Conservation (phyloP, 2,113 vertebrate genomes). For the Sterrhoptilus dennistouni region DNA sequence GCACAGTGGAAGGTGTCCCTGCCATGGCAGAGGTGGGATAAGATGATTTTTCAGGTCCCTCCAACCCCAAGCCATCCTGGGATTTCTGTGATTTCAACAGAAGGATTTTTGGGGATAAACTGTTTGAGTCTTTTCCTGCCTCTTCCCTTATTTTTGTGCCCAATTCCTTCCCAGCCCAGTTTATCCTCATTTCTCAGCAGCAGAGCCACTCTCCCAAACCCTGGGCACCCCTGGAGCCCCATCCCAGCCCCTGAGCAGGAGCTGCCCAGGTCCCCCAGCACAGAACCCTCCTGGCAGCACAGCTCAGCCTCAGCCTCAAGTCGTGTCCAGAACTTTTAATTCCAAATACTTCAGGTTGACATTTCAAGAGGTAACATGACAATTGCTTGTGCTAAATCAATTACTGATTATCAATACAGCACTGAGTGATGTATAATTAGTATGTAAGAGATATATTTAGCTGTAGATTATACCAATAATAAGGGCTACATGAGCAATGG, state of each 20-base stretch:
- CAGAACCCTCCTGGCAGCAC: background rate
- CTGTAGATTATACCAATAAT: constrained; percentile 68
- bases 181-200: background rate
- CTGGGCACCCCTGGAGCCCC: fast-evolving
- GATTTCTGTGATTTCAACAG: background rate
- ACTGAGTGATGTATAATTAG: constrained; percentile 66
- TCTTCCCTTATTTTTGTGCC: background rate
- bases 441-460: constrained; percentile 71
- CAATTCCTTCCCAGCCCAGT: background rate
- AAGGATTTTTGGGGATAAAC: background rate
- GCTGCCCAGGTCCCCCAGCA: background rate
- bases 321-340: background rate
- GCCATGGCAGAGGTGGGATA: background rate
- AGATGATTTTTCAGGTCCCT: background rate
- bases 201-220: background rate
- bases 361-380: constrained; percentile 12
- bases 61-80: background rate
- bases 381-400: constrained; percentile 70
- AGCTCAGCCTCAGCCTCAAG: background rate
- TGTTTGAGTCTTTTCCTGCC: background rate
- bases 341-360: background rate
- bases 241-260: too few relatives aligned
- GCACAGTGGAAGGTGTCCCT: background rate
- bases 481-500: constrained; percentile 70
- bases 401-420: constrained; percentile 76